Evolutionary conservation across 2,113 vertebrate genomes (phyloP).

Genomic region (Scomber colias): DNA sequence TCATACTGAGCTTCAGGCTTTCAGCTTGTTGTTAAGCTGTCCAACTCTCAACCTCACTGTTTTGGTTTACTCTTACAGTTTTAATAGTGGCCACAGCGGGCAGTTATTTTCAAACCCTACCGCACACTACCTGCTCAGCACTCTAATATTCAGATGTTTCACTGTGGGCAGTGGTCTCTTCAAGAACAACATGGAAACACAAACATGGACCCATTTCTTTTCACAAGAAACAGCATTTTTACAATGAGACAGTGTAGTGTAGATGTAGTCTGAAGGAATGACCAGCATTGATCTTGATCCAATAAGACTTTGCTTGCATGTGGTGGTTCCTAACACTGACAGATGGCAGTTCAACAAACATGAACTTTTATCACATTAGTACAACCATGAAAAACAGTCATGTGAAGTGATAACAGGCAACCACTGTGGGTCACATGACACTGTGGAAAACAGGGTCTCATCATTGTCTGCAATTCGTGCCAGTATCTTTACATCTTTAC

Average conservation of each 20-base stretch:
- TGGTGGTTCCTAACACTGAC: constrained; percentile 13
- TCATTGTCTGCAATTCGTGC: not conserved
- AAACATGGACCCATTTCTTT: too few species aligned
- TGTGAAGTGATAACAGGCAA: constrained; percentile 7
- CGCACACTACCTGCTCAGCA: not conserved
- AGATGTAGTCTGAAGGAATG: constrained; percentile 30
- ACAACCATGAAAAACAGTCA: constrained; percentile 12
- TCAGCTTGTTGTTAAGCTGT: too few species aligned
- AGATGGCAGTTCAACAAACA: constrained; percentile 22
- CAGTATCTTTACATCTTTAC: too few species aligned
- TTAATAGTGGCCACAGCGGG: not conserved
- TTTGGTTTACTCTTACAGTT: not conserved
- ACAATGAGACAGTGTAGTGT: too few species aligned
- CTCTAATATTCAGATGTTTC: too few species aligned
- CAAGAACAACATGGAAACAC: too few species aligned
- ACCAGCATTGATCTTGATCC: constrained; percentile 58
- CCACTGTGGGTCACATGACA: not conserved
- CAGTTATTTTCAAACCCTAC: not conserved
- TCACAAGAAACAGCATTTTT: too few species aligned
- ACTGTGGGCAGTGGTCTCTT: too few species aligned
- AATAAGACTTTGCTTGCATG: constrained; percentile 61
- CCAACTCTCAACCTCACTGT: not conserved
- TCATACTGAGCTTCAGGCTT: too few species aligned
- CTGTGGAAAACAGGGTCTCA: not conserved
- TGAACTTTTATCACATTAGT: constrained; percentile 29